Percentiles rank a stretch among this genome's conserved stretches.
phyloP scores from a whole-genome alignment of 2,888 invertebrate species.

The Volucella inanis region DNA sequence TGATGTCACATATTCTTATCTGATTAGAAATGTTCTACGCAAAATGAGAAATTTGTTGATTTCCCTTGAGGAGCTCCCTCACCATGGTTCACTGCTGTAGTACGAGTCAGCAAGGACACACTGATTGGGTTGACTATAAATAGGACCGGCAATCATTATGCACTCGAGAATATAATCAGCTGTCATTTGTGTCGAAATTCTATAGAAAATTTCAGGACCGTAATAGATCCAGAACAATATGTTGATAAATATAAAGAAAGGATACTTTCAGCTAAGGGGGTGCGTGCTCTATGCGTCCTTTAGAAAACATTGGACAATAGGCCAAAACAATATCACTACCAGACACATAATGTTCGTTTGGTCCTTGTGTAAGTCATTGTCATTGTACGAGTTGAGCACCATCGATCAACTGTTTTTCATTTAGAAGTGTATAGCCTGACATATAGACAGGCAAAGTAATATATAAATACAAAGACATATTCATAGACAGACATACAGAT shows the following conservation, averaged over 20 bases:
- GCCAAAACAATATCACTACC: slow-evolving; percentile 29
- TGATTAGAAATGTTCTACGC: neutral
- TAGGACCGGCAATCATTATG: slow-evolving; percentile 21
- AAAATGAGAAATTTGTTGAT: slow-evolving; percentile 49
- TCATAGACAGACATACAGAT: neutral
- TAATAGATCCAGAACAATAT: slow-evolving; percentile 18
- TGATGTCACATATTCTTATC: slow-evolving; percentile 26
- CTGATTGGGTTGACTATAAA: slow-evolving; percentile 28
- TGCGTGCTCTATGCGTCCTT: slow-evolving; percentile 1
- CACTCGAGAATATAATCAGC: slow-evolving; percentile 39
- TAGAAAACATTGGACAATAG: slow-evolving; percentile 19
- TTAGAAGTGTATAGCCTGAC: neutral
- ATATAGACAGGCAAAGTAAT: too few species aligned
- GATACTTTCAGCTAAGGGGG: slow-evolving; percentile 28
- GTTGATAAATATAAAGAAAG: neutral
- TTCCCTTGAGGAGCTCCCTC: slow-evolving; percentile 41
- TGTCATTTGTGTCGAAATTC: slow-evolving; percentile 30
- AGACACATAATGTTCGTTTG: slow-evolving; percentile 6
- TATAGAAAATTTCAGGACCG: slow-evolving; percentile 30
- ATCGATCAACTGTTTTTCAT: slow-evolving; percentile 26
- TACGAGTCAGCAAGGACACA: slow-evolving; percentile 2
- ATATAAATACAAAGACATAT: neutral
- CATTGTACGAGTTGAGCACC: neutral
- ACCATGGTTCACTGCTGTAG: neutral
- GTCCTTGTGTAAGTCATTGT: slow-evolving; percentile 17